Evolutionary conservation across 2,797 vertebrate genomes (phyloP), one percentile per base, ranked within the genome.

Genomic region (Lithobates pipiens): DNA sequence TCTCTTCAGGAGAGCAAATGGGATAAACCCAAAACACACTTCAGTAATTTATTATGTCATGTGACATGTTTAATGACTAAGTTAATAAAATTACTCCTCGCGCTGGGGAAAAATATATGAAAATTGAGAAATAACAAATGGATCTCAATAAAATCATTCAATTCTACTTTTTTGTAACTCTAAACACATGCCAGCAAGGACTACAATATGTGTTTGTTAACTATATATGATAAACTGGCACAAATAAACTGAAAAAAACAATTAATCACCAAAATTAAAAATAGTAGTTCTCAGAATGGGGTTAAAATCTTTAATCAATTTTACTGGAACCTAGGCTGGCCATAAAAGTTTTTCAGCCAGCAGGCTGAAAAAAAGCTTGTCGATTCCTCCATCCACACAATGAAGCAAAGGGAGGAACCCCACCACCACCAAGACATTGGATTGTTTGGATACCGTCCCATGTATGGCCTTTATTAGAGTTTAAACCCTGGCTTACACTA

Each of bases 21-120:
- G 73, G 36, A 82, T 82, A 82, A 77, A 42, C 74, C 68, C 68
- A n/a, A 65, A 61, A 77, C 57, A 77, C 69, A 77, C 80, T 77
- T 78, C 80, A 86, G 77, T 78, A 73, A 82, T 75, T 82, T 82
- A 73, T n/a, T 63, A 65, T 86, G 80, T 74, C 68, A 83, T 72
- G 54, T 77, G 68, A 77, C 71, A 32, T 77, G 46, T 82, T 68
- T 57, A 46, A 86, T 73, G 69, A 74, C 70, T 67, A 16, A 73
- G 27, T 42, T 32, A 50, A 74, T 74, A 61, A 79, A 67, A 65
- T 74, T 13, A 82, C 36, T 27, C 9, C 42, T 81, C 13, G 68
- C 27, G 79, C 27, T n/a, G 72, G 65, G 15, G 25, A 39, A 68
- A 54, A 75, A 15, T 77, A 27, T 15, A 57, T 21, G n/a, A 36